Conservation (phyloP, 1,140 invertebrate species). For the Zaprionus tsacasi region DNA sequence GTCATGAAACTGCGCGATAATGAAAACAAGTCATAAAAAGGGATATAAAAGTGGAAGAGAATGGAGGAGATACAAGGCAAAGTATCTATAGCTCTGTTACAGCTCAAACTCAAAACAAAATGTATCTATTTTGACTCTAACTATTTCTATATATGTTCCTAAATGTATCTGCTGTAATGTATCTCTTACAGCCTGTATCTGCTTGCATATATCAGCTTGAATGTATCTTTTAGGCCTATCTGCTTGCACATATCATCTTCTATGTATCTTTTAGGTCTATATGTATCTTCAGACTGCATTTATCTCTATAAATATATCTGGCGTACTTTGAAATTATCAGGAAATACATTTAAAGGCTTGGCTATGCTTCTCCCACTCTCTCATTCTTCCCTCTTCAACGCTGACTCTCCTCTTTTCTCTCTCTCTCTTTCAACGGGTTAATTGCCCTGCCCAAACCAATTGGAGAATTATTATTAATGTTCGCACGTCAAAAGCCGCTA, state of each 20-base stretch:
- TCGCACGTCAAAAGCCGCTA: neutral
- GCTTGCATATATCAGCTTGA: neutral
- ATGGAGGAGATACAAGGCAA: neutral
- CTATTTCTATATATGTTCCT: neutral
- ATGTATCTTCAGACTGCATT: neutral
- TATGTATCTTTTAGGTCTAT: neutral
- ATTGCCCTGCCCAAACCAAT: slow-evolving; percentile 43
- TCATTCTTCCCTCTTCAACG: neutral
- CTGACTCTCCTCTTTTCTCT: neutral
- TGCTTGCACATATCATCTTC: neutral
- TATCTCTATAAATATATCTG: neutral
- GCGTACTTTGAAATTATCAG: neutral
- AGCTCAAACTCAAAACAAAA: neutral
- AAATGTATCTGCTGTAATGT: neutral
- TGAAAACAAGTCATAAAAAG: slow-evolving; percentile 2
- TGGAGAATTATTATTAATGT: slow-evolving; percentile 45
- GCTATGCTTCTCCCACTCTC: neutral
- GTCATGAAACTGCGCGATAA: slow-evolving; percentile 1
- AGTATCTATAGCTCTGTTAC: neutral
- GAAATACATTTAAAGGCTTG: neutral
- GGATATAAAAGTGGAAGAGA: neutral
- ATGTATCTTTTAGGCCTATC: neutral
- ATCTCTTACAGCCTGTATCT: neutral
- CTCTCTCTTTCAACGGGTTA: slow-evolving; percentile 32
- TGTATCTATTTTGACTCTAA: neutral